Conservation (phyloP, 2,113 vertebrate species). For the Calidris pugnax region DNA sequence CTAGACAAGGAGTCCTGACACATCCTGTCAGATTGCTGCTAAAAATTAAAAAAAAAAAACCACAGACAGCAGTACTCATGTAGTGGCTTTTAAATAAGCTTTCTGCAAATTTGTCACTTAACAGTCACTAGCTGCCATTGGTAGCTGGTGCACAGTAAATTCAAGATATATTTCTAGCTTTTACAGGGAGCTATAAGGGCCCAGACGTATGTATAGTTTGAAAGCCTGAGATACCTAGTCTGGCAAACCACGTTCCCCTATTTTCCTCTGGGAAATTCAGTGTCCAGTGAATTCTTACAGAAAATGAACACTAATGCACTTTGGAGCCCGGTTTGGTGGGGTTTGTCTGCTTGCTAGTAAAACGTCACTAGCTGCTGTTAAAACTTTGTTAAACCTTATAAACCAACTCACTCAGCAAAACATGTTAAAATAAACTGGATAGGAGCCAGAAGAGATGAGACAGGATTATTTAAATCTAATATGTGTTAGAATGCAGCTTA, state of each 20-base stretch:
- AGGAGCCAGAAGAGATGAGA: constrained; percentile 57
- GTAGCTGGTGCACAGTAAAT: neutral
- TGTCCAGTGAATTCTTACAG: neutral
- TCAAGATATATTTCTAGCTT: neutral
- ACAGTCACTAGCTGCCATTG: neutral
- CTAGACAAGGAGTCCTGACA: neutral
- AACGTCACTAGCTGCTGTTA: neutral
- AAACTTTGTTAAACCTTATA: constrained; percentile 24
- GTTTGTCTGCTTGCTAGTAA: neutral
- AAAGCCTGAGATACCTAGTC: neutral
- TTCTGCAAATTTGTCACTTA: neutral
- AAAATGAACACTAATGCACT: neutral
- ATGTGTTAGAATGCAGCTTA: constrained; percentile 67
- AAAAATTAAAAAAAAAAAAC: neutral
- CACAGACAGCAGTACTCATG: neutral
- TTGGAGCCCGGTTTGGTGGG: neutral
- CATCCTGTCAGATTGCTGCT: neutral
- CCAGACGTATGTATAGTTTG: neutral
- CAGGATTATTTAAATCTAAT: constrained; percentile 70
- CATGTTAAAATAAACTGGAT: constrained; percentile 43
- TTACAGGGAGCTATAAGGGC: neutral
- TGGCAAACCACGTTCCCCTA: neutral
- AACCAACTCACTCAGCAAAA: constrained; percentile 37
- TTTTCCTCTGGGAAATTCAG: neutral
- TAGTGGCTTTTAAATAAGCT: neutral